These are phyloP conservation scores for Oscheius onirici DNA, from an alignment of 2,888 invertebrate genomes.

Conservation along the genomic window DNA sequence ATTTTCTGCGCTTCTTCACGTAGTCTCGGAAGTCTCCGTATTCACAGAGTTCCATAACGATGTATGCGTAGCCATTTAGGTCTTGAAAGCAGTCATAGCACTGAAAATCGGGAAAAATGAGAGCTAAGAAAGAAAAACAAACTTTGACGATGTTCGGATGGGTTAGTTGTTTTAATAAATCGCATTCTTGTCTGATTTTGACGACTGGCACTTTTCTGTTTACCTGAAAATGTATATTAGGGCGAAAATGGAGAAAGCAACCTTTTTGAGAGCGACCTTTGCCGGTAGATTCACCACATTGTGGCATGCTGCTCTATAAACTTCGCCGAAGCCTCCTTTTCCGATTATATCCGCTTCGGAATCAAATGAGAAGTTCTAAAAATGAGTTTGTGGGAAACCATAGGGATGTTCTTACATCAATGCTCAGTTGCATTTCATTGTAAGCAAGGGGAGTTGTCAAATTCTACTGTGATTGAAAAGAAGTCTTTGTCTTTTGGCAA, in stretches of 20 bases:
- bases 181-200: constrained; percentile 3
- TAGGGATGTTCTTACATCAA: not conserved
- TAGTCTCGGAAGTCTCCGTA: constrained; percentile 44
- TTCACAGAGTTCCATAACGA: constrained; percentile 56
- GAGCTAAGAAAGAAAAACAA: not conserved
- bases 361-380: constrained; percentile 8
- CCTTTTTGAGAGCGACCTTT: constrained; percentile 53
- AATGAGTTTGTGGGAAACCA: not conserved
- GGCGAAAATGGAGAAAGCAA: constrained; percentile 12
- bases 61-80: constrained; percentile 37
- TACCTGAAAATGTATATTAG: not conserved
- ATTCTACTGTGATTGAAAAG: not conserved
- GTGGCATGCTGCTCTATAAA: constrained; percentile 36
- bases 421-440: not conserved
- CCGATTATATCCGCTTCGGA: constrained; percentile 34
- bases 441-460: not conserved
- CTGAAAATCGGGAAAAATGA: not conserved
- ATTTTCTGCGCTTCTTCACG: constrained; percentile 38
- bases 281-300: constrained; percentile 35
- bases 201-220: not conserved
- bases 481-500: too few species aligned
- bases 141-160: constrained; percentile 18
- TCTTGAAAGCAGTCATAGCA: constrained; percentile 43
- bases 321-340: constrained; percentile 49
- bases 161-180: not conserved